phyloP scores from a whole-genome alignment of 2,888 invertebrate species.

The Oscheius sp. region DNA sequence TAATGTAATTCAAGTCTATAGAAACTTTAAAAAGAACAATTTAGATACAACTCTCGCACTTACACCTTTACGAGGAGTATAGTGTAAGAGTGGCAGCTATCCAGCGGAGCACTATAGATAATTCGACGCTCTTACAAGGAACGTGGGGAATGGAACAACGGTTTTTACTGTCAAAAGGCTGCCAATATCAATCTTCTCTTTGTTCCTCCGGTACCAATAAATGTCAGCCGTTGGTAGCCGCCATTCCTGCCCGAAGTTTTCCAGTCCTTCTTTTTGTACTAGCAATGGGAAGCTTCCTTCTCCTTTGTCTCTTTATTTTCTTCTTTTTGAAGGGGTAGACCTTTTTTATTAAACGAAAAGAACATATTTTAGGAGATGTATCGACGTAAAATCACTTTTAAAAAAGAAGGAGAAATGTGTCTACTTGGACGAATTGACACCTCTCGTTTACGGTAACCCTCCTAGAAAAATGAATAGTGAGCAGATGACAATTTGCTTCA shows the following conservation, averaged over 20 bases:
- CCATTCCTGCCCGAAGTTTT: conserved; percentile 28
- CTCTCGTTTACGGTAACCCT: conserved; percentile 63
- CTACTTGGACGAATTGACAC: conserved; percentile 56
- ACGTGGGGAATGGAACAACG: conserved; percentile 43
- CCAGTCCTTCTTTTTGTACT: conserved; percentile 42
- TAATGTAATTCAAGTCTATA: not conserved
- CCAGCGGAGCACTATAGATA: conserved; percentile 41
- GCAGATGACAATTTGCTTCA: too few relatives aligned
- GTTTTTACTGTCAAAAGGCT: conserved; percentile 44
- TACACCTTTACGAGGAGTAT: conserved; percentile 50
- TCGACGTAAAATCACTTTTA: conserved; percentile 48
- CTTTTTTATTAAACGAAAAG: not conserved
- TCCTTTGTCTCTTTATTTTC: conserved; percentile 48
- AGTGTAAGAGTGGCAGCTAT: conserved; percentile 41
- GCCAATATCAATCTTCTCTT: conserved; percentile 61
- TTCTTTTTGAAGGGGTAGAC: conserved; percentile 54
- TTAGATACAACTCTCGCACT: conserved; percentile 48
- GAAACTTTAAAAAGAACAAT: not conserved
- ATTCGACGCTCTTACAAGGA: conserved; percentile 41
- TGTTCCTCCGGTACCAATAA: conserved; percentile 51
- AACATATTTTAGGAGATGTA: conserved; percentile 37
- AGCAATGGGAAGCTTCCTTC: conserved; percentile 49
- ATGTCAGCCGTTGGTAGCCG: conserved; percentile 44
- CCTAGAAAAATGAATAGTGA: not conserved
- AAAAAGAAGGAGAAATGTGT: conserved; percentile 62